Base-by-base conservation (phyloP, 64 coral and sea anemone genomes). In the Porites australiensis region DNA sequence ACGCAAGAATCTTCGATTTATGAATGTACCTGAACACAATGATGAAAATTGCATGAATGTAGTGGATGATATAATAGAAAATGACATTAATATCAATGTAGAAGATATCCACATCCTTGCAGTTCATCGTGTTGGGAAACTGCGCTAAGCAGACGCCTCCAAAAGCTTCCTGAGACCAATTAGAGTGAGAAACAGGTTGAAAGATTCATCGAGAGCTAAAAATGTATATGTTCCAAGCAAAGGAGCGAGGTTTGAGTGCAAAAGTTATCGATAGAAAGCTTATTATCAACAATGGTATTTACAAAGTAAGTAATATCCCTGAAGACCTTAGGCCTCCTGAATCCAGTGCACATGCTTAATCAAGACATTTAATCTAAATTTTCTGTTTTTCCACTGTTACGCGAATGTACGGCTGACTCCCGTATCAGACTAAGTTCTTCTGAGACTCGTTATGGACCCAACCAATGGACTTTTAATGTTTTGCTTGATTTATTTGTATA, bases 81-180 rank as follows among this genome's bases (percentile, higher is more conserved):
- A 71, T 71, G 44, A 37, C 27, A 37, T 37, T 37, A 37, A 37
- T 37, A 37, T 37, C 27, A 37, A 37, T 37, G 27, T 37, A 37
- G 27, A 37, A 37, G 27, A 37, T 37, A 37, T 71, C 68, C 68
- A 23, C 22, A 27, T 71, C 68, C 20, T 27, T 6, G 68, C 68
- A 71, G 68, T 20, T 20, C 22, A 70, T 70, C 68, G 68, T 22
- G 68, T 70, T 22, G 68, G 68, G 68, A 70, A 70, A 70, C 68
- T 19, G 68, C 68, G n/a, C 68, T 70, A 2, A 70, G 68, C 23
- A 70, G 68, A 70, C 68, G 68, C 68, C n/a, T 70, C 68, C 5
- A 70, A 22, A 22, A 70, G 19, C 68, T 27, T 23, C 22, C 68
- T 19, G n/a, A 70, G 68, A 71, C 68, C 68, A 71, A 71, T n/a